Evolutionary conservation across 2,888 invertebrate species (phyloP), one percentile per base, ranked within the genome.

Genomic region (Melanostoma scalare): DNA sequence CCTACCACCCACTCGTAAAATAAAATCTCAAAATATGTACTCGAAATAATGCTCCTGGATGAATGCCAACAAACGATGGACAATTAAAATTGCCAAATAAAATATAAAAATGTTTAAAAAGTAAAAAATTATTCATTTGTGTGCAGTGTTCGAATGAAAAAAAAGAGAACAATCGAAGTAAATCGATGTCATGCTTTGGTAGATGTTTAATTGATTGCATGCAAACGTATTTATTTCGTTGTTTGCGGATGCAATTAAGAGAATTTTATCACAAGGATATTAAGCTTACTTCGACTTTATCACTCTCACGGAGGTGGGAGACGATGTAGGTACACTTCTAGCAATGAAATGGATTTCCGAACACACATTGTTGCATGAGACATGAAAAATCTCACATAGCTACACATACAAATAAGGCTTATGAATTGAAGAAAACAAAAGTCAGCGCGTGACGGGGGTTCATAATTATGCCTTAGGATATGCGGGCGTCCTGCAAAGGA

Each of bases 51-150:
- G 52, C 73, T 69, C 40, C 20, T 65, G 82, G 78, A 84, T 84
- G 58, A 84, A 74, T 78, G 73, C 82, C 68, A 84, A 60, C 78
- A 84, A 84, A 74, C 78, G 82, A 78, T 71, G 78, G 82, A 74
- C 78, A 84, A 84, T 84, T 84, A 84, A 84, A 84, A 74, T 65
- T 69, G 69, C 74, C 73, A 84, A 78, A 78, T 68, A 78, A 74
- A 71, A 74, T 42, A 65, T 67, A 40, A 46, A 46, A 46, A 42
- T 42, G 3, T 4, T 38, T 38, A 6, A 6, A 6, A 52, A 33
- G 42, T 44, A 40, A 10, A 42, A 44, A 60, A 44, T 10, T 33
- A 31, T 31, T n/a, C 10, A 8, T 40, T 40, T 42, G 52, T 20
- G 3, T 33, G 6, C n/a, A 20, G 35, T 6, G 1, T 31, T 30